These are phyloP conservation scores for Bovichtus diacanthus DNA, from an alignment of 2,797 vertebrate species.

Conservation along the genomic window DNA sequence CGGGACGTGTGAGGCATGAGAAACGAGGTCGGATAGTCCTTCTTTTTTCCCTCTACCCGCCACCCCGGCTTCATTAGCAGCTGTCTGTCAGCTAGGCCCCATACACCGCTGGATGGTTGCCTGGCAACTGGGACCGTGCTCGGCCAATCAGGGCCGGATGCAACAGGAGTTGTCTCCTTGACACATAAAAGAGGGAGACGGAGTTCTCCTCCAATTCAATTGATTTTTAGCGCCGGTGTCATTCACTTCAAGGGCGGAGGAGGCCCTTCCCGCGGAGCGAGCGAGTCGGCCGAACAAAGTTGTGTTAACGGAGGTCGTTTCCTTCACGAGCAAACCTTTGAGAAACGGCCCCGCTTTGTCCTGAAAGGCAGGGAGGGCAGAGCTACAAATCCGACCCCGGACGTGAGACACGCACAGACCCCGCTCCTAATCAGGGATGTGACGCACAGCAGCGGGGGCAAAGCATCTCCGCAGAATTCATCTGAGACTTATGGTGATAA, in stretches of 20 bases:
- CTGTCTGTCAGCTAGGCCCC: conserved; percentile 78
- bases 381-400: conserved; percentile 13
- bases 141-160: conserved; percentile 79
- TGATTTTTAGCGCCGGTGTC: conserved; percentile 64
- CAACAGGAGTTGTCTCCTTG: conserved; percentile 77
- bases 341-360: conserved; percentile 3
- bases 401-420: conserved; percentile 9
- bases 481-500: conserved; percentile 48
- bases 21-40: conserved; percentile 48
- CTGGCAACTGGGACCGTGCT: conserved; percentile 83
- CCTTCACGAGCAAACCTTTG: conserved; percentile 3
- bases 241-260: conserved; percentile 53
- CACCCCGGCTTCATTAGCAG: conserved; percentile 77
- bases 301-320: background rate
- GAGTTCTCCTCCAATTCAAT: conserved; percentile 65
- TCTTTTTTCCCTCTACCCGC: conserved; percentile 45
- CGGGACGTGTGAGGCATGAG: conserved; percentile 62
- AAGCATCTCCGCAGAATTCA: conserved; percentile 36
- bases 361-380: conserved; percentile 16
- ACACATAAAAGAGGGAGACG: conserved; percentile 66
- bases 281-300: background rate
- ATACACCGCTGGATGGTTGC: conserved; percentile 82
- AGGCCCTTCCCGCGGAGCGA: background rate
- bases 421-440: conserved; percentile 8
- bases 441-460: conserved; percentile 11